Conservation (phyloP, 2,888 invertebrate genomes). For the Amphipoea oculea region DNA sequence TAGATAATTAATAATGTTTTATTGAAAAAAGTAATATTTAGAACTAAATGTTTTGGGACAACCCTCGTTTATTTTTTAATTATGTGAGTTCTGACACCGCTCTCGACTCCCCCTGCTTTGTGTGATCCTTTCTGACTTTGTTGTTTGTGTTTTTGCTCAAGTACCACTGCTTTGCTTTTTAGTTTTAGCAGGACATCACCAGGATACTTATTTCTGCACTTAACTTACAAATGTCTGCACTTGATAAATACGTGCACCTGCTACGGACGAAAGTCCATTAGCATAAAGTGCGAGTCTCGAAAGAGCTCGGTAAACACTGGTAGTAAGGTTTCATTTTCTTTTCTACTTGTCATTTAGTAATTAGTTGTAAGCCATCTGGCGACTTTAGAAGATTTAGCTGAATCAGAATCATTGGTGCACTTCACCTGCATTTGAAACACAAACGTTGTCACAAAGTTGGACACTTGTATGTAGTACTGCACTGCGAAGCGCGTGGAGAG, state of each 20-base stretch:
- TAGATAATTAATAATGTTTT: slow-evolving; percentile 87
- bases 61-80: slow-evolving; percentile 89
- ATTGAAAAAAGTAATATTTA: slow-evolving; percentile 83
- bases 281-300: slow-evolving; percentile 58
- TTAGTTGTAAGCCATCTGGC: slow-evolving; percentile 33
- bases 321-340: slow-evolving; percentile 54
- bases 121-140: slow-evolving; percentile 74
- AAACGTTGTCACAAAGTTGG: slow-evolving; percentile 62
- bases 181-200: slow-evolving; percentile 71
- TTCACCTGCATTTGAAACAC: slow-evolving; percentile 60
- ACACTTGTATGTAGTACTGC: slow-evolving; percentile 75
- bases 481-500: slow-evolving; percentile 83
- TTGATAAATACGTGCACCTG: slow-evolving; percentile 57
- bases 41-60: slow-evolving; percentile 90
- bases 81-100: slow-evolving; percentile 87
- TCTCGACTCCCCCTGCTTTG: slow-evolving; percentile 85
- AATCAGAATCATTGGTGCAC: slow-evolving; percentile 55
- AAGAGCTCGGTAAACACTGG: slow-evolving; percentile 60
- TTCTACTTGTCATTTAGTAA: slow-evolving; percentile 48
- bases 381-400: slow-evolving; percentile 27
- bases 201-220: slow-evolving; percentile 63
- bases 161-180: slow-evolving; percentile 70
- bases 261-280: slow-evolving; percentile 65
- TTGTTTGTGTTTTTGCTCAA: slow-evolving; percentile 72
- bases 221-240: slow-evolving; percentile 60